Evolutionary conservation across 2,888 invertebrate genomes (phyloP), one percentile per base, ranked within the genome.

Genomic region (Pandemis corylana): DNA sequence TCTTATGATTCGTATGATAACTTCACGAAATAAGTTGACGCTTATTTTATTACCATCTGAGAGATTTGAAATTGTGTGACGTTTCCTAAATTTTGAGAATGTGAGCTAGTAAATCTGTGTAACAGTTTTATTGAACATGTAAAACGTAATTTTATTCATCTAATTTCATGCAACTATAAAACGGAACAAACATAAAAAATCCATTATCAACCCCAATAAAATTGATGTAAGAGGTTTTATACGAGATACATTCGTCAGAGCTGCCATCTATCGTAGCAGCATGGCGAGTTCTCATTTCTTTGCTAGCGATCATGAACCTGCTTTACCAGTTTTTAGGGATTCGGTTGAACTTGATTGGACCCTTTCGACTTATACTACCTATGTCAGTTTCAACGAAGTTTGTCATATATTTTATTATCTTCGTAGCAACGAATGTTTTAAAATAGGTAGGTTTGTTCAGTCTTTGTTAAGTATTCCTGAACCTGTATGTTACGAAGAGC

Each of bases 321-420:
- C 67, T 71, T 41, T 75, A 71, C 75, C 75, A 71, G 75, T 75
- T 71, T 75, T 70, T 75, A 70, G 75, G 75, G 75, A 56, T 66
- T 66, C 67, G 75, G 49, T 5, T 51, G 62, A 53, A 1, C 12
- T 3, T 66, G 15, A 36, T 61, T n/a, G 65, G 49, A 62, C 15
- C 70, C 65, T 51, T 59, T 66, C 13, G 7, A 51, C 20, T 51
- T 67, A 36, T 9, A 20, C 7, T 15, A 1, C 20, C 7, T 20
- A 20, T 56, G 56, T 15, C 15, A 56, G 46, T 46, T 46, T 46
- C 46, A 46, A 46, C 46, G 12, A 12, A 12, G 46, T 46, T 12
- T 46, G 46, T 46, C 46, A 12, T 12, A 46, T 3, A 12, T 36
- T 46, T 46, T 46, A 10, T 46, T 46, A 4, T 12, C 12, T 46